Conservation (phyloP, 2,888 invertebrate genomes). For the Marasmarcha lunaedactyla region DNA sequence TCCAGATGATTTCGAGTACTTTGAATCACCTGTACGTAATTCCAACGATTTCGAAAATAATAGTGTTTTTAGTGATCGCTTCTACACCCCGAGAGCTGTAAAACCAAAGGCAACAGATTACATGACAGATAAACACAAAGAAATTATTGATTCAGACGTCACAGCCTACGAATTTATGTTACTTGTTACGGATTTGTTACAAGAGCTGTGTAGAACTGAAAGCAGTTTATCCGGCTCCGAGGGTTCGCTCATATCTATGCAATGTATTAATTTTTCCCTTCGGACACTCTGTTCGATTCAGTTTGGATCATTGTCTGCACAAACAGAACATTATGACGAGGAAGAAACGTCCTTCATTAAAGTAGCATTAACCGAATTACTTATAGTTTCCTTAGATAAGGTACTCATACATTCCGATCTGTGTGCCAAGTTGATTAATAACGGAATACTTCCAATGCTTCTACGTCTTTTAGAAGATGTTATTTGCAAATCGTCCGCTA, state of each 20-base stretch:
- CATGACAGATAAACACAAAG: slow-evolving; percentile 59
- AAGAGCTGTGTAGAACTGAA: slow-evolving; percentile 65
- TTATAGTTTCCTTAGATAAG: slow-evolving; percentile 69
- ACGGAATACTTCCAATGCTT: slow-evolving; percentile 73
- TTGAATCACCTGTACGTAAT: slow-evolving; percentile 54
- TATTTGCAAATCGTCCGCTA: slow-evolving; percentile 40
- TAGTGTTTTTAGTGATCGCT: slow-evolving; percentile 36
- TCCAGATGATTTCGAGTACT: slow-evolving; percentile 74
- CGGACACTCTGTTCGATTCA: slow-evolving; percentile 72
- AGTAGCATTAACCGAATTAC: slow-evolving; percentile 66
- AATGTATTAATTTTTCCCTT: slow-evolving; percentile 71
- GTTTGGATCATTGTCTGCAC: slow-evolving; percentile 58
- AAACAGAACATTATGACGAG: slow-evolving; percentile 27
- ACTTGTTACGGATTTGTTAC: slow-evolving; percentile 67
- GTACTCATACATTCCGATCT: slow-evolving; percentile 63
- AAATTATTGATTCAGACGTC: slow-evolving; percentile 62
- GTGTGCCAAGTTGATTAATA: slow-evolving; percentile 69
- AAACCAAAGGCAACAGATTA: slow-evolving; percentile 65
- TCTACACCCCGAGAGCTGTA: slow-evolving; percentile 36
- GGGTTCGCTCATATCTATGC: slow-evolving; percentile 66
- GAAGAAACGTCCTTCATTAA: slow-evolving; percentile 60
- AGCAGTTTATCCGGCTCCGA: slow-evolving; percentile 61
- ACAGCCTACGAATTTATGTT: slow-evolving; percentile 68
- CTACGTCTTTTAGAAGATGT: slow-evolving; percentile 71
- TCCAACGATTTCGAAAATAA: slow-evolving; percentile 44